These are phyloP conservation scores for Petrocephalus microphthalmus DNA, from an alignment of 2,113 vertebrate species.

Conservation along the genomic window DNA sequence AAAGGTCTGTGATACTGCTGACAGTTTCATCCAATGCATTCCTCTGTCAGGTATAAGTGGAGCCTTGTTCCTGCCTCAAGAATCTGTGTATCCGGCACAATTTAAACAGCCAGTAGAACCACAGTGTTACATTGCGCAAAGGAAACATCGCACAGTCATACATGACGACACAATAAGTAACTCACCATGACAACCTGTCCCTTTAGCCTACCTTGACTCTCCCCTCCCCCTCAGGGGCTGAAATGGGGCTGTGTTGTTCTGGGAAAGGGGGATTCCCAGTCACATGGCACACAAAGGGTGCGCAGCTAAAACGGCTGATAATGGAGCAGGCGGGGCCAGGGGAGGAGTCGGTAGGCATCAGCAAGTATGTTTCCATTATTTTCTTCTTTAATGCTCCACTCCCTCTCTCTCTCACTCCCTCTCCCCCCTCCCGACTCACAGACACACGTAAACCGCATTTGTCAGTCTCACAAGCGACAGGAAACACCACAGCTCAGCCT, in stretches of 20 bases:
- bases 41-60: not conserved
- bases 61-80: not conserved
- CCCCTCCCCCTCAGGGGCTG: not conserved
- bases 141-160: not conserved
- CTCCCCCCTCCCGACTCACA: not conserved
- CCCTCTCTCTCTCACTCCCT: not conserved
- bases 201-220: not conserved
- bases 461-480: constrained; percentile 17
- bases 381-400: constrained; percentile 17
- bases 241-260: not conserved
- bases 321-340: constrained; percentile 29
- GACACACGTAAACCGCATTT: constrained; percentile 1
- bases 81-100: not conserved
- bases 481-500: not conserved
- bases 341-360: constrained; percentile 51
- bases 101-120: not conserved
- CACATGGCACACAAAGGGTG: constrained; percentile 26
- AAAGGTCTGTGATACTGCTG: not conserved
- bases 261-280: constrained; percentile 14
- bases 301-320: constrained; percentile 23
- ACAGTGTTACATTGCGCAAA: not conserved
- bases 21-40: not conserved
- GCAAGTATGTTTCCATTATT: constrained; percentile 46
- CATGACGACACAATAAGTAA: not conserved
- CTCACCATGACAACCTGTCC: not conserved